Percentiles rank a stretch among this genome's conserved stretches.
These are phyloP conservation scores for Clarias pachynema DNA, from an alignment of 2,797 vertebrate species.

Conservation along the genomic window DNA sequence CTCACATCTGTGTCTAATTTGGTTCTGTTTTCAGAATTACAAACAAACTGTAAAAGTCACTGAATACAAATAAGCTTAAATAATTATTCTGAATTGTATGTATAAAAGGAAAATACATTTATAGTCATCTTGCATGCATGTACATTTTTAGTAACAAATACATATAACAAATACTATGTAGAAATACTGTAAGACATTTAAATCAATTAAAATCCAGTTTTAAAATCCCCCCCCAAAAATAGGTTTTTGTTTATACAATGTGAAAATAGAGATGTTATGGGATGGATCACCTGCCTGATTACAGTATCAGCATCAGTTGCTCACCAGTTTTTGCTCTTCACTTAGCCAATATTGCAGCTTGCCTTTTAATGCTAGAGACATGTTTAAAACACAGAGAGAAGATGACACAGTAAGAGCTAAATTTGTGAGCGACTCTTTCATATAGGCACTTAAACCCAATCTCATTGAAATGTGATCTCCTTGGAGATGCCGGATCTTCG, in stretches of 20 bases:
- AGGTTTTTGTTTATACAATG: not conserved
- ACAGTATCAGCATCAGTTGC: not conserved
- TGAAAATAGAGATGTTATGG: not conserved
- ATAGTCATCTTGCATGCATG: not conserved
- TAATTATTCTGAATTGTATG: not conserved
- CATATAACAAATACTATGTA: not conserved
- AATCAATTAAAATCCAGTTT: not conserved
- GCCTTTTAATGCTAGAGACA: slow-evolving; percentile 2
- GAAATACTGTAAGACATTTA: not conserved
- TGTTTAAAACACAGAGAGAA: not conserved
- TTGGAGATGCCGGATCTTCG: slow-evolving; percentile 41
- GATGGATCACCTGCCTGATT: not conserved
- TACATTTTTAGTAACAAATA: not conserved
- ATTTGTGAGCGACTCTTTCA: slow-evolving; percentile 38
- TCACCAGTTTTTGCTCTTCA: not conserved
- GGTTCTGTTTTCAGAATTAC: not conserved
- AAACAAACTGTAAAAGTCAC: not conserved
- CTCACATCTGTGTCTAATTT: not conserved
- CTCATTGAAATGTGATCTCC: slow-evolving; percentile 60
- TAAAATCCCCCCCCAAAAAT: not conserved
- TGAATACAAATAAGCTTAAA: no score
- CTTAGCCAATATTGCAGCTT: not conserved
- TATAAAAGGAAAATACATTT: not conserved
- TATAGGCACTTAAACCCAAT: slow-evolving; percentile 54
- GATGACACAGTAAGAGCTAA: slow-evolving; percentile 7